Percentiles rank a stretch among this genome's conserved stretches.
Evolutionary conservation across 1,140 invertebrate species (phyloP).

Genomic region (Melipona quadrifasciata): DNA sequence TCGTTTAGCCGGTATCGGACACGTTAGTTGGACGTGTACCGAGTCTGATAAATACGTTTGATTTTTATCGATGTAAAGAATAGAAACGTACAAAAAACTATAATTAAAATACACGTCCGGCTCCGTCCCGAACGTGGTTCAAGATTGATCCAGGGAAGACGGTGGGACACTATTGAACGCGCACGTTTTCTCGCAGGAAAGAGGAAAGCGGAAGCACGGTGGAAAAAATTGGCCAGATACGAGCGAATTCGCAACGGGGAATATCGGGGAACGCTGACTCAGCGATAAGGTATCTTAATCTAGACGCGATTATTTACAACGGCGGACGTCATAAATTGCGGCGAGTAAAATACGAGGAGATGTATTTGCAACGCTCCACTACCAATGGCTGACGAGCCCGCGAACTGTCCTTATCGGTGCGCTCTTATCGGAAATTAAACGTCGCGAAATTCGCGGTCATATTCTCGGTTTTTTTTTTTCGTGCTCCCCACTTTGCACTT

Average conservation of each 20-base stretch:
- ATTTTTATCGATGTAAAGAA: too few relatives aligned
- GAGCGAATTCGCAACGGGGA: background rate
- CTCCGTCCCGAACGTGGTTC: background rate
- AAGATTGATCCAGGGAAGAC: background rate
- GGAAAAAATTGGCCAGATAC: background rate
- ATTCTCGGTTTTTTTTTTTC: background rate
- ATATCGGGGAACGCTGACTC: background rate
- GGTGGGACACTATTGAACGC: background rate
- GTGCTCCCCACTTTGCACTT: background rate
- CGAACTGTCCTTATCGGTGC: conserved; percentile 11
- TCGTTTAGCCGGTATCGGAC: too few relatives aligned
- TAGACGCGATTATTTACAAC: conserved; percentile 41
- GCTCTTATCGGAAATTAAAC: conserved; percentile 31
- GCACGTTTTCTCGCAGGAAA: too few relatives aligned
- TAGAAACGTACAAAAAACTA: too few relatives aligned
- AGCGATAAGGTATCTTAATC: conserved; percentile 51
- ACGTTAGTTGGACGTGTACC: too few relatives aligned
- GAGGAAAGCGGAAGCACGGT: too few relatives aligned
- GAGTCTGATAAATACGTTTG: too few relatives aligned
- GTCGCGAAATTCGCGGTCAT: background rate
- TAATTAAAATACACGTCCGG: too few relatives aligned
- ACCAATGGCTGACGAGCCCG: background rate
- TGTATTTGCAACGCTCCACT: background rate
- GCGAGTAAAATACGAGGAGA: background rate
- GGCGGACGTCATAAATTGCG: conserved; percentile 28